phyloP scores from a whole-genome alignment of 1,140 invertebrate genomes.

The Danaus melanippus region DNA sequence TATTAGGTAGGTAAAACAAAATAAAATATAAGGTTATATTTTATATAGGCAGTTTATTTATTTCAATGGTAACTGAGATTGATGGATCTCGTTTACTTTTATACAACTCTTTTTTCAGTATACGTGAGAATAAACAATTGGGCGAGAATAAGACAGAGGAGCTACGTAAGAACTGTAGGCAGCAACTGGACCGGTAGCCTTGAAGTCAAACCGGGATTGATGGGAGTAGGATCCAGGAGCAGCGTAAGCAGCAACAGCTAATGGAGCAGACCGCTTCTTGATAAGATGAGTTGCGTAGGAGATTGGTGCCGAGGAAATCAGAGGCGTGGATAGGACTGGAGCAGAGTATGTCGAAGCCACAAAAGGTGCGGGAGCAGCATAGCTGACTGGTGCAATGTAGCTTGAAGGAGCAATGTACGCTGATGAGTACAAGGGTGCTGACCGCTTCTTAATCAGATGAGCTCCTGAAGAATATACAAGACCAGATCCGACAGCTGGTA shows the following conservation, averaged over 20 bases:
- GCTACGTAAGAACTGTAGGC: slow-evolving; percentile 29
- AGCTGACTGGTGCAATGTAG: slow-evolving; percentile 23
- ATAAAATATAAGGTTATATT: too few relatives aligned
- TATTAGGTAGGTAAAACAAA: too few relatives aligned
- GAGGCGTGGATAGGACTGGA: slow-evolving; percentile 22
- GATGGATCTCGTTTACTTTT: too few relatives aligned
- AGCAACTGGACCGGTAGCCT: slow-evolving; percentile 14
- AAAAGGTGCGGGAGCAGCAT: slow-evolving; percentile 21
- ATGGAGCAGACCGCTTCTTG: slow-evolving; percentile 47
- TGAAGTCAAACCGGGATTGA: slow-evolving; percentile 32
- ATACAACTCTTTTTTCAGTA: background rate
- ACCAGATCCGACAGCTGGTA: slow-evolving; percentile 17
- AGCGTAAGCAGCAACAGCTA: slow-evolving; percentile 25
- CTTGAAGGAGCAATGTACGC: slow-evolving; percentile 13
- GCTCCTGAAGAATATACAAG: slow-evolving; percentile 25
- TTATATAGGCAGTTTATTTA: too few relatives aligned
- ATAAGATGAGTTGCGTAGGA: slow-evolving; percentile 34
- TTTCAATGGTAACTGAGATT: too few relatives aligned
- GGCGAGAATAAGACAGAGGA: slow-evolving; percentile 33
- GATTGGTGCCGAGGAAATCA: slow-evolving; percentile 27
- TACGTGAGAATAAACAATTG: slow-evolving; percentile 7
- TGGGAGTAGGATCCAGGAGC: slow-evolving; percentile 31
- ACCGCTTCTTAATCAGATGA: slow-evolving; percentile 44
- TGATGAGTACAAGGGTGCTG: slow-evolving; percentile 18
- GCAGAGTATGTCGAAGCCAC: slow-evolving; percentile 16